phyloP scores from a whole-genome alignment of 2,888 invertebrate species.

The Acanthosepion lycidas region DNA sequence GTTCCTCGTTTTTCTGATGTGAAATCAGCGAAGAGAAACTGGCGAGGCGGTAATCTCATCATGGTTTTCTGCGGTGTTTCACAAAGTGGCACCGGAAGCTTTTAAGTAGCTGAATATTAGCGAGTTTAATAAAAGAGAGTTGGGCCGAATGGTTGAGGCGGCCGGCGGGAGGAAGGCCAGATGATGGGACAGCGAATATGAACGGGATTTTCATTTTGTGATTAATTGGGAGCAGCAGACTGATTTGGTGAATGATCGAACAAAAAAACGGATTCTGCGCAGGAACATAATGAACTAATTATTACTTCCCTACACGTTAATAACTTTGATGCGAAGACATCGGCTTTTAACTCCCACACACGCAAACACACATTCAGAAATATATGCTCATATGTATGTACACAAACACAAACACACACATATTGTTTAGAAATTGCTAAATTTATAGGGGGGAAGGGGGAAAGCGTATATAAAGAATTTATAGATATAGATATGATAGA shows the following conservation, averaged over 20 bases:
- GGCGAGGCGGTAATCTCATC: background rate
- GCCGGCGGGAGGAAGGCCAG: background rate
- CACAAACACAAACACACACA: background rate
- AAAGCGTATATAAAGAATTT: too few species aligned
- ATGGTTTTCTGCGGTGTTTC: background rate
- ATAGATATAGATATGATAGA: too few species aligned
- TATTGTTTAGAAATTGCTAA: background rate
- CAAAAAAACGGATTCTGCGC: background rate
- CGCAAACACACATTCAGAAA: background rate
- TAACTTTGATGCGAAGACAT: background rate
- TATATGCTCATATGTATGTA: background rate
- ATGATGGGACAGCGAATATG: background rate
- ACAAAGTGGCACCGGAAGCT: background rate
- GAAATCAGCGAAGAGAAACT: background rate
- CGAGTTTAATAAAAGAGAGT: background rate
- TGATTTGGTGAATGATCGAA: background rate
- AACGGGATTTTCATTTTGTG: background rate
- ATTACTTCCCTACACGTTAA: background rate
- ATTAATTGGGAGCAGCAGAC: background rate
- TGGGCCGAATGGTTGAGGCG: background rate
- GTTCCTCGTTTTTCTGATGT: background rate
- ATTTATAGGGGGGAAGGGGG: too few species aligned
- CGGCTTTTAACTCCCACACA: background rate
- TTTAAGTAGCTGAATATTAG: background rate
- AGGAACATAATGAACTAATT: background rate